Percentiles rank a stretch among this genome's conserved stretches.
These are phyloP conservation scores for Solen grandis DNA, from an alignment of 1,140 invertebrate genomes.

Conservation along the genomic window DNA sequence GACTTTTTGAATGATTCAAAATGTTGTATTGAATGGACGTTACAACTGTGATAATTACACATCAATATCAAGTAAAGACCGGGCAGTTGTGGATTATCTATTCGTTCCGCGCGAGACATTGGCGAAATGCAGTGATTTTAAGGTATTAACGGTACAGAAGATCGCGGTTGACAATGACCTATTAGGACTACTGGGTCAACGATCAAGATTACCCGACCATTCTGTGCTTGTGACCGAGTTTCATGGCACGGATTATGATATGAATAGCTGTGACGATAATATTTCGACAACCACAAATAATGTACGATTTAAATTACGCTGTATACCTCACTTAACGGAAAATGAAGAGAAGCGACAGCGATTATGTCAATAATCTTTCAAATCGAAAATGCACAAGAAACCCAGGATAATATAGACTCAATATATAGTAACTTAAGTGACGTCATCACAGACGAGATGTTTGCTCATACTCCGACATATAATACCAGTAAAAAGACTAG, in stretches of 20 bases:
- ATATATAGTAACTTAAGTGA: slow-evolving; percentile 5
- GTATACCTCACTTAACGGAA: neutral
- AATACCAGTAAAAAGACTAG: neutral
- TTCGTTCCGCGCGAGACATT: slow-evolving; percentile 17
- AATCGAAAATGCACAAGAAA: neutral
- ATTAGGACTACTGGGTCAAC: slow-evolving; percentile 12
- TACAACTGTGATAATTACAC: neutral
- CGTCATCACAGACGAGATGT: neutral
- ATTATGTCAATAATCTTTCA: neutral
- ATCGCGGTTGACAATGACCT: neutral
- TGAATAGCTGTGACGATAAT: neutral
- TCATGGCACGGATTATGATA: neutral
- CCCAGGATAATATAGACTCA: slow-evolving; percentile 13
- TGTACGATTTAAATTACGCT: neutral
- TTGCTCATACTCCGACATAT: neutral
- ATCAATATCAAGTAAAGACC: neutral
- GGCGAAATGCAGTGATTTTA: neutral
- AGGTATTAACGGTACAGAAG: slow-evolving; percentile 2
- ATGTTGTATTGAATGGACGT: slow-evolving; percentile 1
- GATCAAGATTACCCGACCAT: slow-evolving; percentile 38
- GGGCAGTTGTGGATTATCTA: slow-evolving; percentile 39
- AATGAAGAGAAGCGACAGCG: neutral
- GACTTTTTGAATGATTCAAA: slow-evolving; percentile 45
- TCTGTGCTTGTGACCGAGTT: neutral
- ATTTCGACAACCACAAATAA: neutral